phyloP scores from a whole-genome alignment of 2,888 invertebrate species.

The Ceratothoa steindachneri region DNA sequence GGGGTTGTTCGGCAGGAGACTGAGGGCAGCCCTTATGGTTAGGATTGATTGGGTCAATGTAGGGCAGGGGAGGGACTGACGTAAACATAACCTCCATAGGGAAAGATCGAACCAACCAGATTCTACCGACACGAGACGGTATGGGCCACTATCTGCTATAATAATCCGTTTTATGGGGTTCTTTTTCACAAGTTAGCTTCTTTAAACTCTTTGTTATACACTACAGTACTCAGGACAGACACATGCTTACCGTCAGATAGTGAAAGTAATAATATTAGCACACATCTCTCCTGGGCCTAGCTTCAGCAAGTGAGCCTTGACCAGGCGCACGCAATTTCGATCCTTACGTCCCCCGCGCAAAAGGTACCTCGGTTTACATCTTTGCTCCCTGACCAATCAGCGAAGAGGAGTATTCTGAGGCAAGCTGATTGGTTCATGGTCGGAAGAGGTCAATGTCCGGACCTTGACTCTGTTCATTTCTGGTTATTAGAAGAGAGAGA shows the following conservation, averaged over 20 bases:
- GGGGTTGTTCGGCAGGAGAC: too few species aligned
- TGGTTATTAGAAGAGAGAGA: neutral
- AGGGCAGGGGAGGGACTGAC: too few species aligned
- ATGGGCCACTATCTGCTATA: too few species aligned
- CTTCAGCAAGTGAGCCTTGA: slow-evolving; percentile 5
- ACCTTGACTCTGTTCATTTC: slow-evolving; percentile 2
- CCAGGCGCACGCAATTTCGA: neutral
- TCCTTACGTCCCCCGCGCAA: neutral
- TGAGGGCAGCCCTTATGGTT: too few species aligned
- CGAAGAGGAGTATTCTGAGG: neutral
- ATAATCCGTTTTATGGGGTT: too few species aligned
- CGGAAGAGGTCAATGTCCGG: neutral
- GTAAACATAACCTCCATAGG: too few species aligned
- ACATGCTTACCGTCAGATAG: slow-evolving; percentile 5
- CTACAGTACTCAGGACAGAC: neutral
- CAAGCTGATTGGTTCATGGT: slow-evolving; percentile 13
- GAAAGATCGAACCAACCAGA: too few species aligned
- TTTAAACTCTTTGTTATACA: neutral
- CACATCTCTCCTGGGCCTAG: neutral
- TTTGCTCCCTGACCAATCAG: neutral
- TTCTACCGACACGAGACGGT: too few species aligned
- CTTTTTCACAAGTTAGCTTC: neutral
- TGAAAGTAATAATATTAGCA: slow-evolving; percentile 4
- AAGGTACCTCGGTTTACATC: neutral
- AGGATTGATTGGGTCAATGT: too few species aligned